phyloP scores from a whole-genome alignment of 2,888 invertebrate genomes.

The Lithophane ornitopus region DNA sequence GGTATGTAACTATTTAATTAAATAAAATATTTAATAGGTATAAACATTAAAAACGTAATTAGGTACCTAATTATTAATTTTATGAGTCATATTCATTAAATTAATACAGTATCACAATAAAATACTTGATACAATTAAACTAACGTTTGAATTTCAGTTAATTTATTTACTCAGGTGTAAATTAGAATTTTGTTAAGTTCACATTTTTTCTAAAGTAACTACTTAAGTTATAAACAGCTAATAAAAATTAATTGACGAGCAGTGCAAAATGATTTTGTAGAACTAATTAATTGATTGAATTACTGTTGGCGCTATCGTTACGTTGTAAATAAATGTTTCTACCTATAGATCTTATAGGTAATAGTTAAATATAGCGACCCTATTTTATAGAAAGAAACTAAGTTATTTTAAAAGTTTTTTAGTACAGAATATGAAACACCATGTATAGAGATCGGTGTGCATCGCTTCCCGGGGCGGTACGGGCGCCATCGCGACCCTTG shows the following conservation, averaged over 20 bases:
- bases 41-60: not conserved
- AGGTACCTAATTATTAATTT: constrained; percentile 5
- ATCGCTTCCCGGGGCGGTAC: constrained; percentile 64
- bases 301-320: not conserved
- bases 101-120: not conserved
- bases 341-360: not conserved
- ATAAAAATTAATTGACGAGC: not conserved
- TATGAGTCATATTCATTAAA: constrained; percentile 31
- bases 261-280: constrained; percentile 13
- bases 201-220: not conserved
- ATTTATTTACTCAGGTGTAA: constrained; percentile 50
- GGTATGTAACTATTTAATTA: not conserved
- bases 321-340: not conserved
- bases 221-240: not conserved
- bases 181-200: not conserved
- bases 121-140: not conserved
- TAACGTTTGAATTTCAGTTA: not conserved
- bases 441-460: constrained; percentile 73
- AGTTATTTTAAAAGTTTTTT: not conserved
- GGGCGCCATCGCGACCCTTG: constrained; percentile 79
- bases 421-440: constrained; percentile 63
- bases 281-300: constrained; percentile 4
- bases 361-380: not conserved
- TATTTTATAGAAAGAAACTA: not conserved
- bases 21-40: not conserved